Percentiles rank a stretch among this genome's conserved stretches.
Evolutionary conservation across 23 tunicate species (phyloP).

Genomic region (Styela plicata): DNA sequence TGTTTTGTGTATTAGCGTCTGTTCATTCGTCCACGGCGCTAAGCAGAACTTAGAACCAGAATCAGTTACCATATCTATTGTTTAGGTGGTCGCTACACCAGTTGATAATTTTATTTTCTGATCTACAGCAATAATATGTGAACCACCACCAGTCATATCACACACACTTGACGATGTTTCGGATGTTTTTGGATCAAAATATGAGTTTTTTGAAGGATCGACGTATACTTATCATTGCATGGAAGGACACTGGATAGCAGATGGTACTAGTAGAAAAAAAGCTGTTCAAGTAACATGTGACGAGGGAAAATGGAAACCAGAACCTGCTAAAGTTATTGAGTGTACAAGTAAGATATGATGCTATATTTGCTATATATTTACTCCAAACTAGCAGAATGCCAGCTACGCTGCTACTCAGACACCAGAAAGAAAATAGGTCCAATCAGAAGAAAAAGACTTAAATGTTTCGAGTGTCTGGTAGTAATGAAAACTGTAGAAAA

Average conservation of each 20-base stretch:
- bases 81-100: too few relatives aligned
- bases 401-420: too few relatives aligned
- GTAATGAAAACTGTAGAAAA: too few relatives aligned
- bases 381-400: too few relatives aligned
- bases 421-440: too few relatives aligned
- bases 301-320: constrained; percentile 50
- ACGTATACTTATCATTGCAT: constrained; percentile 39
- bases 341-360: constrained; percentile 48
- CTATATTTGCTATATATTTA: neutral
- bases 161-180: neutral
- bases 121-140: constrained; percentile 21
- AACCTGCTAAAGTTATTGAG: constrained; percentile 4
- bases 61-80: too few relatives aligned
- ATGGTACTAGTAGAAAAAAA: constrained; percentile 29
- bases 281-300: constrained; percentile 28
- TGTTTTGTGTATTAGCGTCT: too few relatives aligned
- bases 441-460: too few relatives aligned
- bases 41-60: too few relatives aligned
- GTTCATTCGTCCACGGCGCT: too few relatives aligned
- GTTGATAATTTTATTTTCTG: too few relatives aligned
- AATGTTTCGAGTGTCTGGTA: too few relatives aligned
- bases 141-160: constrained; percentile 35
- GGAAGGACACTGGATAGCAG: constrained; percentile 57
- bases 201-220: constrained; percentile 24
- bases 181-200: neutral